Evolutionary conservation across 1,140 invertebrate genomes (phyloP), one percentile per base, ranked within the genome.

Genomic region (Drosophila nannoptera): DNA sequence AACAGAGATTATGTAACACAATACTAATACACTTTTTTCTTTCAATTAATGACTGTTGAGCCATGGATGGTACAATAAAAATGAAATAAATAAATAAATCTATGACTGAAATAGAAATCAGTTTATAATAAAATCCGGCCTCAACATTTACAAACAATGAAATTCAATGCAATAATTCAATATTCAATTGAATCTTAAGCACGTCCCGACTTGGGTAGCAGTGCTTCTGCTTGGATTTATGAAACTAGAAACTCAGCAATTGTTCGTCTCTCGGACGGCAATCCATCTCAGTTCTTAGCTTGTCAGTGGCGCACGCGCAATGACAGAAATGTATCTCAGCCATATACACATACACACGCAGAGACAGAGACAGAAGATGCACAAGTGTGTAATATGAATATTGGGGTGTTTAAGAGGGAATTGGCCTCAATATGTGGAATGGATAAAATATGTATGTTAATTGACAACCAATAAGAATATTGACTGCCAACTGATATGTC

Each of bases 131-230:
- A 68, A 77, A 76, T 53, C 73, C 72, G 71, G 64, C 43, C 54
- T 32, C 58, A 74, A 72, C 87, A 88, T 88, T 88, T 88, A 88
- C 87, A 88, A 88, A 88, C 87, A 88, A 88, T 88, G 87, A 87
- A 87, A 88, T 88, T 87, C 87, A 88, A 88, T 88, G 78, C 87
- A 88, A 88, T 87, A 83, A 87, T 81, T 88, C 87, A 87, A 88
- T 77, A 88, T 88, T 88, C 87, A 87, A 88, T 88, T 88, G 87
- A 88, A 88, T 88, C 83, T 88, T 88, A 88, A 88, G 87, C 84
- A 87, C 70, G 75, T 73, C 62, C 29, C 22, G 70, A 62, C 60
- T 55, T 70, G 40, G 22, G 22, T 22, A 48, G 45, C 33, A 22
- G 42, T 33, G 40, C 70, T 61, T 59, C 60, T 53, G n/a, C 46